Evolutionary conservation across 1,140 invertebrate species (phyloP).

Genomic region (Wasmannia auropunctata): DNA sequence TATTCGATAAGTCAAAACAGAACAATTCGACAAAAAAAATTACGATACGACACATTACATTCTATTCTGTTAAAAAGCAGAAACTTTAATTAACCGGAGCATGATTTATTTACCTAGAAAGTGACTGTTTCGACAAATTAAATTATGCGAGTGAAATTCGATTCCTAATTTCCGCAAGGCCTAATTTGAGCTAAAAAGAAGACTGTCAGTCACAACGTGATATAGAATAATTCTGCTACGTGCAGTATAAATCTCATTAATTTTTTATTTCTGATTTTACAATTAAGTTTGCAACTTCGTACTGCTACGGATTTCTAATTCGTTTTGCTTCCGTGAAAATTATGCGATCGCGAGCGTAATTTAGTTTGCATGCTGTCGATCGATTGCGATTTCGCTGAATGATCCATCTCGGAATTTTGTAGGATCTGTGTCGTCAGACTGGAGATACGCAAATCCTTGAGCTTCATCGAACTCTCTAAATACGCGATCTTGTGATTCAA

Average conservation of each 20-base stretch:
- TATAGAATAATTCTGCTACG: neutral
- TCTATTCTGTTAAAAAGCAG: neutral
- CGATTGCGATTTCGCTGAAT: slow-evolving; percentile 34
- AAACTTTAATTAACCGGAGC: neutral
- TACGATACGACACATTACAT: neutral
- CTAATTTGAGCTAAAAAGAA: neutral
- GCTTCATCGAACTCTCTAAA: slow-evolving; percentile 84
- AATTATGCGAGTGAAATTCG: neutral
- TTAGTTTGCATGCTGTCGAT: slow-evolving; percentile 27
- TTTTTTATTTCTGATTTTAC: neutral
- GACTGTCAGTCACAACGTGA: neutral
- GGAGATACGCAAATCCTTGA: slow-evolving; percentile 85
- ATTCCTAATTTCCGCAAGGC: neutral
- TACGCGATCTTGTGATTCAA: slow-evolving; percentile 83
- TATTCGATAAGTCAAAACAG: neutral
- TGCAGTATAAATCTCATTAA: neutral
- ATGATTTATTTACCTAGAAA: slow-evolving; percentile 19
- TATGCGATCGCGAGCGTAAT: slow-evolving; percentile 12
- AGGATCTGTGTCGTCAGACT: slow-evolving; percentile 78
- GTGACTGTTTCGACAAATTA: neutral
- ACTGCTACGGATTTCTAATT: slow-evolving; percentile 16
- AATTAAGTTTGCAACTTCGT: neutral
- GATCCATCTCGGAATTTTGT: slow-evolving; percentile 55
- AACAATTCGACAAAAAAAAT: neutral
- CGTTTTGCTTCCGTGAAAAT: slow-evolving; percentile 16